Evolutionary conservation across 2,888 invertebrate species (phyloP).

Genomic region (Chirona hameri): DNA sequence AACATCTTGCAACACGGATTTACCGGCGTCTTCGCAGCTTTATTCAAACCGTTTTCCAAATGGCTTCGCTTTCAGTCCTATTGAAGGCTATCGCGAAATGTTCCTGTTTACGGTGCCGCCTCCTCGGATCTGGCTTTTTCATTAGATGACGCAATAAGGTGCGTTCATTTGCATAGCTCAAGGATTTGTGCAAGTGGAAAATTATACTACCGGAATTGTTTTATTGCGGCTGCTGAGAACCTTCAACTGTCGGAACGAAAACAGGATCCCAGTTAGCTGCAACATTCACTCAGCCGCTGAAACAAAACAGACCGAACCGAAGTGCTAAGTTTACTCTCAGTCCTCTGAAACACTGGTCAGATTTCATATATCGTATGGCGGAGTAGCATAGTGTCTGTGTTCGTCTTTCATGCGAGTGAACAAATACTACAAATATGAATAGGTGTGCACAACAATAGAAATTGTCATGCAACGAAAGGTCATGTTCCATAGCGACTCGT

Average conservation of each 20-base stretch:
- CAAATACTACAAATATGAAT: neutral
- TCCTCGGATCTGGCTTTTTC: conserved; percentile 40
- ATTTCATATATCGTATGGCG: neutral
- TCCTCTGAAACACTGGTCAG: too few relatives aligned
- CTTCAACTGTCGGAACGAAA: neutral
- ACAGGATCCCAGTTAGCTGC: neutral
- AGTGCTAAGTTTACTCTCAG: neutral
- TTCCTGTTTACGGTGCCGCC: neutral
- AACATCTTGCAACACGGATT: too few relatives aligned
- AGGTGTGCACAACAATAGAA: neutral
- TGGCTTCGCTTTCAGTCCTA: neutral
- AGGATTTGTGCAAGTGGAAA: neutral
- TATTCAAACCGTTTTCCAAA: too few relatives aligned
- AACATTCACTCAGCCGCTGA: too few relatives aligned
- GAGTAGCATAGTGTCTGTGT: too few relatives aligned
- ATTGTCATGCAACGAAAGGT: too few relatives aligned
- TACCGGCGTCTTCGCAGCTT: too few relatives aligned
- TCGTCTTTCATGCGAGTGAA: neutral
- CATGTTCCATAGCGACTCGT: too few relatives aligned
- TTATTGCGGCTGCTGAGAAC: neutral
- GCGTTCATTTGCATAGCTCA: neutral
- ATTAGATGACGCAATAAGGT: neutral
- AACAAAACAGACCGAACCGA: neutral
- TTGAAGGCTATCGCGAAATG: neutral
- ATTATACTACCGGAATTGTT: conserved; percentile 1